These are phyloP conservation scores for Dromas ardeola DNA, from an alignment of 2,113 vertebrate genomes.

Conservation along the genomic window DNA sequence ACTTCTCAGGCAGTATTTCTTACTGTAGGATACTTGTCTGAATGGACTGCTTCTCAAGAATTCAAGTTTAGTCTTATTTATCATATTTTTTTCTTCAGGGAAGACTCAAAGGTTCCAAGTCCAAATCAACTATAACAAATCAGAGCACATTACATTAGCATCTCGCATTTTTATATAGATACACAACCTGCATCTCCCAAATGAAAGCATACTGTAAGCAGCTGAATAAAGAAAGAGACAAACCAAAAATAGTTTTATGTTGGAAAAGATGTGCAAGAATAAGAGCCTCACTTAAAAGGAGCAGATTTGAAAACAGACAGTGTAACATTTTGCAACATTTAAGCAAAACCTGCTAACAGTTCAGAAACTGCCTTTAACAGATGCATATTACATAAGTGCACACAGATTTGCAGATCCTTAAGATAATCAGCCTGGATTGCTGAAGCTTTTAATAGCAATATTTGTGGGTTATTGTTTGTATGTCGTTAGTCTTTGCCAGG, in stretches of 20 bases:
- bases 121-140: not conserved
- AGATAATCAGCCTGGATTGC: slow-evolving; percentile 30
- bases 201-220: not conserved
- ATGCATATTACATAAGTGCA: slow-evolving; percentile 30
- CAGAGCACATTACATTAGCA: not conserved
- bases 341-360: slow-evolving; percentile 12
- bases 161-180: not conserved
- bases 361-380: slow-evolving; percentile 33
- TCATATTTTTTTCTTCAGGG: not conserved
- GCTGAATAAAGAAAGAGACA: not conserved
- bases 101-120: not conserved
- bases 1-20: not conserved
- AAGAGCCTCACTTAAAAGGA: not conserved
- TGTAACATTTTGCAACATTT: slow-evolving; percentile 11
- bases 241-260: not conserved
- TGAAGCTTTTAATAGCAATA: slow-evolving; percentile 50
- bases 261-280: not conserved
- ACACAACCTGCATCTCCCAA: not conserved
- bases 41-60: not conserved
- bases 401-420: slow-evolving; percentile 33
- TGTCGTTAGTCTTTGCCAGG: not conserved
- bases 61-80: not conserved
- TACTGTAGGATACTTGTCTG: not conserved
- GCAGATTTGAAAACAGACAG: not conserved
- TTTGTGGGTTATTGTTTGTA: slow-evolving; percentile 10